Evolutionary conservation across 2,888 invertebrate genomes (phyloP).

Genomic region (Drosophila pegasa): DNA sequence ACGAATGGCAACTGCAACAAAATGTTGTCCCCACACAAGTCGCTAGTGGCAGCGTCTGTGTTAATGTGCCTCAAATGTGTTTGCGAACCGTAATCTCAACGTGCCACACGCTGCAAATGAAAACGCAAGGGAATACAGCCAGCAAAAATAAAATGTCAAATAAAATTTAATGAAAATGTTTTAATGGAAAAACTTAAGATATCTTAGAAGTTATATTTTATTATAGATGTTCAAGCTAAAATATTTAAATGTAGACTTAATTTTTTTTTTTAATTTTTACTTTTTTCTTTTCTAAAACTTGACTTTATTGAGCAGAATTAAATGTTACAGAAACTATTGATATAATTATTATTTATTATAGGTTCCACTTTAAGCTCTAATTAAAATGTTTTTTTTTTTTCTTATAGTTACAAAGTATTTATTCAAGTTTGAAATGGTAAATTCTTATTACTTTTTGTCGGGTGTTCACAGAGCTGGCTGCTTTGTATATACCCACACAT

Average conservation of each 20-base stretch:
- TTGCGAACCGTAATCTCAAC: conserved; percentile 46
- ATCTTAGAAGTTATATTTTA: no score
- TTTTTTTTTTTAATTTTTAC: no score
- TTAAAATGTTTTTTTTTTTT: background rate
- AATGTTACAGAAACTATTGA: background rate
- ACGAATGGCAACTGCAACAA: conserved; percentile 30
- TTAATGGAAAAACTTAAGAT: no score
- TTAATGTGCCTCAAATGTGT: conserved; percentile 50
- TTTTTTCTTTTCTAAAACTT: no score
- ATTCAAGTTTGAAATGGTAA: background rate
- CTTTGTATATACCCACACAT: conserved; percentile 21
- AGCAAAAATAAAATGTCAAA: conserved; percentile 25
- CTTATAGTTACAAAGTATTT: background rate
- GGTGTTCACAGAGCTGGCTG: conserved; percentile 24
- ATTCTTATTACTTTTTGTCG: conserved; percentile 35
- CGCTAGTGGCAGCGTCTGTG: conserved; percentile 9
- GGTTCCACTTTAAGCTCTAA: background rate
- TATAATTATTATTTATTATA: background rate
- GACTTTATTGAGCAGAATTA: no score
- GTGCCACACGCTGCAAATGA: conserved; percentile 48
- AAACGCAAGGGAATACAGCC: conserved; percentile 29
- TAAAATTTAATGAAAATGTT: no score
- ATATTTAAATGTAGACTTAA: no score
- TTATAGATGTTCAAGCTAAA: no score
- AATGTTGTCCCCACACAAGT: conserved; percentile 13